Evolutionary conservation across 35 echinoderm and acorn worm genomes (phyloP).

Genomic region (Amphiura filiformis): DNA sequence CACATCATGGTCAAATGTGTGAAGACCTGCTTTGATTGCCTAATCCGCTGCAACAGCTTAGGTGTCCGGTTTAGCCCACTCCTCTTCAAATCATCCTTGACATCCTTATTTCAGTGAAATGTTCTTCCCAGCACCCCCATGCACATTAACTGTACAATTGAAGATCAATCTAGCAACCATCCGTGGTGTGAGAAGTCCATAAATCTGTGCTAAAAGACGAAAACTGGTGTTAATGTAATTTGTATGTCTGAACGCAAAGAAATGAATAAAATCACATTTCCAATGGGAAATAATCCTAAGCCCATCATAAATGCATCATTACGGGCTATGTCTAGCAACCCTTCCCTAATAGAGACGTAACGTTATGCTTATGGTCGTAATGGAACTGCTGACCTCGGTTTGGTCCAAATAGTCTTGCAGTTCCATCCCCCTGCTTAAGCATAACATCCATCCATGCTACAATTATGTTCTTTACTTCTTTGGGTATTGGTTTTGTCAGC

Average conservation of each 20-base stretch:
- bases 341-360: not conserved
- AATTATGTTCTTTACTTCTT: no score
- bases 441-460: no score
- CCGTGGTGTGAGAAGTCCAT: not conserved
- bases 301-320: not conserved
- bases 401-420: no score
- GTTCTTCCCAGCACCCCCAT: not conserved
- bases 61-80: not conserved
- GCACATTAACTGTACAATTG: not conserved
- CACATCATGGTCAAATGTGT: not conserved
- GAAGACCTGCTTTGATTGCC: not conserved
- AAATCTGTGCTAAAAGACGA: not conserved
- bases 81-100: not conserved
- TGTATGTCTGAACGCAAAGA: not conserved
- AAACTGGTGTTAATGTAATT: not conserved
- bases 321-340: not conserved
- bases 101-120: not conserved
- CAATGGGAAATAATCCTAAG: not conserved
- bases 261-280: not conserved
- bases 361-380: no score
- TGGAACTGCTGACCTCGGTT: no score
- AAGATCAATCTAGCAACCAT: not conserved
- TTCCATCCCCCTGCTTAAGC: no score
- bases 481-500: no score
- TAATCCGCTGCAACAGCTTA: not conserved